Conservation (phyloP, 2,888 invertebrate genomes). For the Phengaris alcon region DNA sequence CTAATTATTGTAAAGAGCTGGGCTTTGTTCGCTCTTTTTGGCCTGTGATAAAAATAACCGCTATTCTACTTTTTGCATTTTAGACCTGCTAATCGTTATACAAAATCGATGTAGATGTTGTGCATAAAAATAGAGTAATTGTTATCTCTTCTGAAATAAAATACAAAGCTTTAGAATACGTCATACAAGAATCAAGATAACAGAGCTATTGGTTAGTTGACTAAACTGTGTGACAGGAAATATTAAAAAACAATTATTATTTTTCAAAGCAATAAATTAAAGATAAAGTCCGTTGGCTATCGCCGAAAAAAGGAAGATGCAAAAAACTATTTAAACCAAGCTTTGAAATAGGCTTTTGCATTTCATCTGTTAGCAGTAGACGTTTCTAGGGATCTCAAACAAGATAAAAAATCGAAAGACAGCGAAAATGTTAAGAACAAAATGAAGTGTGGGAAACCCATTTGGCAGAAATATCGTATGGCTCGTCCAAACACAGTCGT, state of each 20-base stretch:
- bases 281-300: not conserved
- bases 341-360: not conserved
- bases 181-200: not conserved
- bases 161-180: no score
- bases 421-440: not conserved
- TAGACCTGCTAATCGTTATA: no score
- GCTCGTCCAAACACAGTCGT: not conserved
- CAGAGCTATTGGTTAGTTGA: not conserved
- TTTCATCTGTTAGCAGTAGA: not conserved
- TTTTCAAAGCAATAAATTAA: not conserved
- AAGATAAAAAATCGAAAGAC: not conserved
- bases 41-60: not conserved
- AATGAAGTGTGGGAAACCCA: not conserved
- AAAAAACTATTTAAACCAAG: not conserved
- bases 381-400: not conserved
- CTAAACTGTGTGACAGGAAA: conserved; percentile 1
- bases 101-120: no score
- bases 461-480: not conserved
- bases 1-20: conserved; percentile 54
- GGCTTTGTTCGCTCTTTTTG: not conserved
- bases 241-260: not conserved
- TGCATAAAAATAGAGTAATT: no score
- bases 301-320: not conserved
- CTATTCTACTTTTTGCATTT: no score
- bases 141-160: not conserved